These are phyloP conservation scores for Hyperoplus immaculatus DNA, from an alignment of 2,797 vertebrate genomes.

Conservation along the genomic window DNA sequence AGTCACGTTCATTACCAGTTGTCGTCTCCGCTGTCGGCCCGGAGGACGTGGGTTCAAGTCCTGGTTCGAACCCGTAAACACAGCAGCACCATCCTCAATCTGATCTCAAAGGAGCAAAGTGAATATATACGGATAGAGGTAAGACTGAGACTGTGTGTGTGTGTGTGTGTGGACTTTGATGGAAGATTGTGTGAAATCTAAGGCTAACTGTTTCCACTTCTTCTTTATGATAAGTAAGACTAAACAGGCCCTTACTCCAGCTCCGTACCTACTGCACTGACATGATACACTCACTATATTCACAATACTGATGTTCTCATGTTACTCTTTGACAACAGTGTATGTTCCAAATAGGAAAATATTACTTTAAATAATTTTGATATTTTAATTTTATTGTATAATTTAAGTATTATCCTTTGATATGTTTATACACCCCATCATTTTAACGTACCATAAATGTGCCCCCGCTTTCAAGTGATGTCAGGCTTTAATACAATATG, in stretches of 20 bases:
- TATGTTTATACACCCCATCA: no score
- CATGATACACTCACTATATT: background rate
- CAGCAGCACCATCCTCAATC: constrained; percentile 83
- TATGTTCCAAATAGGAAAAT: no score
- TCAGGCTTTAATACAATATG: background rate
- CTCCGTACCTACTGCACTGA: background rate
- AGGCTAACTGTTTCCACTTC: background rate
- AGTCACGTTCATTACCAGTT: constrained; percentile 88
- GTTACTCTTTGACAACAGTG: no score
- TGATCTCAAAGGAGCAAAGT: constrained; percentile 86
- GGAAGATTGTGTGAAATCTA: background rate
- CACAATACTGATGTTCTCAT: no score
- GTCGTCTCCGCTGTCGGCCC: constrained; percentile 71
- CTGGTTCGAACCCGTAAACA: constrained; percentile 91
- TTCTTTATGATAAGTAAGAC: background rate
- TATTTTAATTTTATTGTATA: no score
- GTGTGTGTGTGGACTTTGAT: background rate
- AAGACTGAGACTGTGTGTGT: constrained; percentile 46
- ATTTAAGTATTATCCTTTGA: no score
- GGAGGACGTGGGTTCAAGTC: constrained; percentile 87
- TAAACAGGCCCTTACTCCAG: background rate
- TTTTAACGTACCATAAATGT: background rate
- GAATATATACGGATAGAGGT: constrained; percentile 92
- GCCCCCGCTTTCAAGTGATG: background rate
- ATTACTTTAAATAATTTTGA: no score